Percentiles rank a stretch among this genome's conserved stretches.
These are phyloP conservation scores for Sweltsa coloradensis DNA, from an alignment of 1,140 invertebrate species.

Conservation along the genomic window DNA sequence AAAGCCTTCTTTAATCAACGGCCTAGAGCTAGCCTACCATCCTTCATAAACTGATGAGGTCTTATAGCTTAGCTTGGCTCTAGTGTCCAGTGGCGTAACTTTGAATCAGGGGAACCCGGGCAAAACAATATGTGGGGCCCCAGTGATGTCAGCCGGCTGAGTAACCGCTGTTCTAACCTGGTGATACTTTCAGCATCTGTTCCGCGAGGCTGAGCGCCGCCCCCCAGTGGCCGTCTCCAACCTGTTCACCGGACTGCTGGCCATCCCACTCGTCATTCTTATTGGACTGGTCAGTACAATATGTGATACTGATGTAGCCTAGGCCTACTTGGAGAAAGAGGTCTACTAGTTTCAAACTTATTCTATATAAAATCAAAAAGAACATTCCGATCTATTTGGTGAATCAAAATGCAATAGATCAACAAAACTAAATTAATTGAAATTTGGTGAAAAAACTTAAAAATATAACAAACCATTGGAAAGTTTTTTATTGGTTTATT, in stretches of 20 bases:
- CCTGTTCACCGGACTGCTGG: conserved; percentile 74
- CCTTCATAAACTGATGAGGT: too few species aligned
- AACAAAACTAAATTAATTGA: not conserved
- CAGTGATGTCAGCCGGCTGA: too few species aligned
- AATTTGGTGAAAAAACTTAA: not conserved
- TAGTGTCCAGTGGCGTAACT: too few species aligned
- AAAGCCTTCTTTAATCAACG: too few species aligned
- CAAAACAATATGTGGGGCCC: too few species aligned
- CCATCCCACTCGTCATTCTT: conserved; percentile 71
- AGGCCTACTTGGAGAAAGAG: not conserved
- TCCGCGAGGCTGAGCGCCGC: conserved; percentile 82
- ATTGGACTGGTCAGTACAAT: conserved; percentile 50
- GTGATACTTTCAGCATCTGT: conserved; percentile 68
- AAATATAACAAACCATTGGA: not conserved
- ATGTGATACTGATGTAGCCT: not conserved
- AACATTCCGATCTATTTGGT: not conserved
- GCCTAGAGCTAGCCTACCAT: too few species aligned
- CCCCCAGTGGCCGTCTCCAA: conserved; percentile 79
- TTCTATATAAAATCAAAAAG: conserved; percentile 1
- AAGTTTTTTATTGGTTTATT: not conserved
- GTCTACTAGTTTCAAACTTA: conserved; percentile 4
- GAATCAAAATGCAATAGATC: not conserved
- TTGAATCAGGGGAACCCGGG: too few species aligned
- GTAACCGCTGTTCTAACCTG: too few species aligned
- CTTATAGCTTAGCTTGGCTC: too few species aligned